A percentile compares a stretch with the other conserved stretches of the same genome.
phyloP scores from a whole-genome alignment of 2,888 invertebrate species.

The Eristalis tenax region DNA sequence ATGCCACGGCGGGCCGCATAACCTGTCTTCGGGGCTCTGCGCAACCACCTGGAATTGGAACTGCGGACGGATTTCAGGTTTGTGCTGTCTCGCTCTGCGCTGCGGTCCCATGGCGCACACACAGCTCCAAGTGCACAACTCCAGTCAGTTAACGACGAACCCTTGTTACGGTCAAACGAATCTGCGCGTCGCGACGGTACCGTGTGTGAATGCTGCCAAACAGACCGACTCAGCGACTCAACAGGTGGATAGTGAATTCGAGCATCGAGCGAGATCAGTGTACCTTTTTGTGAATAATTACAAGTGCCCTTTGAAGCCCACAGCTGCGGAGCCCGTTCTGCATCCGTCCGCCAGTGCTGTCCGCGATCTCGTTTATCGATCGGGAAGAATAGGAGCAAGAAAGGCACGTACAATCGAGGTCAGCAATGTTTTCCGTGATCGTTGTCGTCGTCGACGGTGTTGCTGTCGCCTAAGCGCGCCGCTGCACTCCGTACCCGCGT shows the following conservation, averaged over 20 bases:
- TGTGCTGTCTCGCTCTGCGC: slow-evolving; percentile 35
- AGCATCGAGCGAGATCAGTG: no score
- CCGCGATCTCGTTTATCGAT: slow-evolving; percentile 58
- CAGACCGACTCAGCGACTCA: slow-evolving; percentile 21
- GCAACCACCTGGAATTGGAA: slow-evolving; percentile 56
- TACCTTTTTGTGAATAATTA: slow-evolving; percentile 11
- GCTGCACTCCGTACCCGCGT: not conserved
- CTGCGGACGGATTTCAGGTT: slow-evolving; percentile 45
- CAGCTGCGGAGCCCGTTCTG: not conserved
- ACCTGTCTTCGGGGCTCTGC: slow-evolving; percentile 53
- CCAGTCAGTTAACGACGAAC: slow-evolving; percentile 66
- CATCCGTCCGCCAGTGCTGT: slow-evolving; percentile 27
- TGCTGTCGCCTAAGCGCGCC: slow-evolving; percentile 9
- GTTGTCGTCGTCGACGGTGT: slow-evolving; percentile 28
- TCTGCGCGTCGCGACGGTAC: slow-evolving; percentile 67
- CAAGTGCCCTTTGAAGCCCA: slow-evolving; percentile 3
- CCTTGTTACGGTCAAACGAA: slow-evolving; percentile 69
- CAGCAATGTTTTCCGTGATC: slow-evolving; percentile 67
- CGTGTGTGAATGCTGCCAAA: slow-evolving; percentile 23
- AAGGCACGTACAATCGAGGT: slow-evolving; percentile 66
- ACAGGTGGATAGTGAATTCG: slow-evolving; percentile 58
- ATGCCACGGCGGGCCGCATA: slow-evolving; percentile 21
- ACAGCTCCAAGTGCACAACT: slow-evolving; percentile 48
- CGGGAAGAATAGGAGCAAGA: slow-evolving; percentile 40
- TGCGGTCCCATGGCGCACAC: slow-evolving; percentile 17